phyloP scores from a whole-genome alignment of 2,113 vertebrate genomes.

The Daboia siamensis region DNA sequence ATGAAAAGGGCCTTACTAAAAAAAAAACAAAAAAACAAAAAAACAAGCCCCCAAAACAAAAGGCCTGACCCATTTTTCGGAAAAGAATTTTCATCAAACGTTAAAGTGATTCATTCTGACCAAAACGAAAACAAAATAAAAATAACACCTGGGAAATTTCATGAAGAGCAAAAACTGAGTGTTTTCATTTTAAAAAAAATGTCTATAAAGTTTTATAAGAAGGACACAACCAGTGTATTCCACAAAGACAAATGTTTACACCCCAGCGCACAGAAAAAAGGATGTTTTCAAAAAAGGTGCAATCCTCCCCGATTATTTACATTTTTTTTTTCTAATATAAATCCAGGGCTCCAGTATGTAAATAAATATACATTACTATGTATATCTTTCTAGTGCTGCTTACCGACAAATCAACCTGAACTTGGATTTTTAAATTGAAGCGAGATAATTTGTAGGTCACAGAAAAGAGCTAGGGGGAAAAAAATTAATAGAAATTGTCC shows the following conservation, averaged over 20 bases:
- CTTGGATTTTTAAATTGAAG: slow-evolving; percentile 69
- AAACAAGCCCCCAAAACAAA: slow-evolving; percentile 45
- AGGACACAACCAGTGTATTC: slow-evolving; percentile 87
- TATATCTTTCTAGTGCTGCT: slow-evolving; percentile 82
- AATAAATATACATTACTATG: slow-evolving; percentile 86
- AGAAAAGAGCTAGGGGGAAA: slow-evolving; percentile 31
- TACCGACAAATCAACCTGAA: slow-evolving; percentile 81
- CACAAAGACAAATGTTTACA: slow-evolving; percentile 84
- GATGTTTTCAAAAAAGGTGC: slow-evolving; percentile 73
- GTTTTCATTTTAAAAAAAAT: slow-evolving; percentile 62
- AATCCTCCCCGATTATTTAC: slow-evolving; percentile 87
- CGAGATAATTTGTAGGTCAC: slow-evolving; percentile 67
- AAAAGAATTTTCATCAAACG: slow-evolving; percentile 59
- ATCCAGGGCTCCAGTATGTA: slow-evolving; percentile 83
- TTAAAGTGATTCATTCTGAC: slow-evolving; percentile 58
- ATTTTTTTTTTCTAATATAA: slow-evolving; percentile 79
- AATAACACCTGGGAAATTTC: slow-evolving; percentile 71
- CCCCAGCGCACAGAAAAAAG: slow-evolving; percentile 78
- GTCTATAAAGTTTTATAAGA: slow-evolving; percentile 74
- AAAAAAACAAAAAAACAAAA: slow-evolving; percentile 58
- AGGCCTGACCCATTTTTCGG: slow-evolving; percentile 28
- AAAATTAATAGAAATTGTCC: slow-evolving; percentile 65
- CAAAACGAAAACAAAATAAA: neutral
- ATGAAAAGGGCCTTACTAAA: slow-evolving; percentile 44
- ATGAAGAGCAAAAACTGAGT: slow-evolving; percentile 79